These are phyloP conservation scores for Drosophila lini DNA, from an alignment of 1,140 invertebrate species.

Conservation along the genomic window DNA sequence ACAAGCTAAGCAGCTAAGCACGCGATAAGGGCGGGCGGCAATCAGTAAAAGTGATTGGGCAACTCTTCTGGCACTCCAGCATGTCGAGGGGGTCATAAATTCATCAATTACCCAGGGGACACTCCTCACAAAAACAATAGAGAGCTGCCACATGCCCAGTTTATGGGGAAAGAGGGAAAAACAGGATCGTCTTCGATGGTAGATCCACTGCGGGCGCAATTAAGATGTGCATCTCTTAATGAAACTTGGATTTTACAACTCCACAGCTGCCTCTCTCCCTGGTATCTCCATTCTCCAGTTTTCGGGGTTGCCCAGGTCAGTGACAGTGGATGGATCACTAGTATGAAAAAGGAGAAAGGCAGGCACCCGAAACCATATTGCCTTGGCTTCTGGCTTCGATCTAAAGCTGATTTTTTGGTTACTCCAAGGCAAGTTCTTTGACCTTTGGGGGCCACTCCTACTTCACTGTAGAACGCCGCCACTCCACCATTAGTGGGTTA, in stretches of 20 bases:
- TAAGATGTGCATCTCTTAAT: constrained; percentile 39
- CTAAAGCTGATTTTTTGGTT: background rate
- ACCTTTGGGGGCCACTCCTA: constrained; percentile 1
- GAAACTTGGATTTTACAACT: constrained; percentile 20
- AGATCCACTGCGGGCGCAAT: constrained; percentile 29
- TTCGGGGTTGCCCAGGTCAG: constrained; percentile 28
- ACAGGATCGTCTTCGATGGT: constrained; percentile 29
- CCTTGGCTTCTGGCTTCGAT: background rate
- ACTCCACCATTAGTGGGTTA: constrained; percentile 24
- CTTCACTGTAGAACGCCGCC: background rate
- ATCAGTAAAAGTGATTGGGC: constrained; percentile 31
- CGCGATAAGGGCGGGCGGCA: constrained; percentile 27
- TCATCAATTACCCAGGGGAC: constrained; percentile 45
- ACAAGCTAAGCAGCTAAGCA: constrained; percentile 17
- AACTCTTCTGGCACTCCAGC: constrained; percentile 5
- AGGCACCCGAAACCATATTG: constrained; percentile 7
- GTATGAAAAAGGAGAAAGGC: constrained; percentile 17
- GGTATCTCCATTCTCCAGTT: background rate
- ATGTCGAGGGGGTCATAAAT: constrained; percentile 21
- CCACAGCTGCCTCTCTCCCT: background rate
- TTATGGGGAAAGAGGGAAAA: constrained; percentile 10
- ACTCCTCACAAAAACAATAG: constrained; percentile 39
- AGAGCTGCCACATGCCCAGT: constrained; percentile 3
- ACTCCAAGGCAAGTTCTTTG: constrained; percentile 4
- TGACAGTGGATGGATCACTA: background rate